phyloP scores from a whole-genome alignment of 2,797 vertebrate genomes.

The Argyrosomus regius region DNA sequence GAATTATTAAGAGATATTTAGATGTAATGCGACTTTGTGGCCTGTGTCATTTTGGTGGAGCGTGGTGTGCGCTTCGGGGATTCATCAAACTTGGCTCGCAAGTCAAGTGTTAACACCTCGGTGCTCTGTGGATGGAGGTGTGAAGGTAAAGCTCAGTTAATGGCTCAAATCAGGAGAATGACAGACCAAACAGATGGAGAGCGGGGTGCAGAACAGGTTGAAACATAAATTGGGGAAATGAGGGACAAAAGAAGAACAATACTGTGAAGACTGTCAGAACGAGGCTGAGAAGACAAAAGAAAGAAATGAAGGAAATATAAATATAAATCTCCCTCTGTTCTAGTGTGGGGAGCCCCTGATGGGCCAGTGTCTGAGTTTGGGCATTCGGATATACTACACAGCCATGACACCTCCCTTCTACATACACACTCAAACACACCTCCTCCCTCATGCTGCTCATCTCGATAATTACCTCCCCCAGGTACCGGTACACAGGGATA shows the following conservation, averaged over 20 bases:
- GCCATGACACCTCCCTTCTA: slow-evolving; percentile 37
- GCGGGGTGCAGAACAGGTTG: not conserved
- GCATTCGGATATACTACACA: slow-evolving; percentile 39
- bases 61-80: slow-evolving; percentile 13
- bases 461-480: slow-evolving; percentile 85
- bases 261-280: slow-evolving; percentile 1
- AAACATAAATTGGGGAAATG: not conserved
- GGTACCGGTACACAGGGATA: slow-evolving; percentile 73
- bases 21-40: slow-evolving; percentile 21
- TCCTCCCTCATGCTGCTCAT: slow-evolving; percentile 71
- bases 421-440: slow-evolving; percentile 35
- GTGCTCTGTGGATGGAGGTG: slow-evolving; percentile 13
- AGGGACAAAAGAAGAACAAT: slow-evolving; percentile 2
- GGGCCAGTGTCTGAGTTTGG: slow-evolving; percentile 35
- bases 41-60: not conserved
- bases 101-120: slow-evolving; percentile 18
- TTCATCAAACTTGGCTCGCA: slow-evolving; percentile 37
- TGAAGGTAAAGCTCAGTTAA: slow-evolving; percentile 30
- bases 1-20: slow-evolving; percentile 51
- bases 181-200: slow-evolving; percentile 10
- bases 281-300: slow-evolving; percentile 2
- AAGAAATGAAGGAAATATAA: slow-evolving; percentile 33
- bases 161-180: slow-evolving; percentile 19
- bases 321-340: slow-evolving; percentile 33
- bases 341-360: slow-evolving; percentile 17